Percentiles rank a stretch among this genome's conserved stretches.
phyloP scores from a whole-genome alignment of 2,888 invertebrate genomes.

The Panorpa germanica region DNA sequence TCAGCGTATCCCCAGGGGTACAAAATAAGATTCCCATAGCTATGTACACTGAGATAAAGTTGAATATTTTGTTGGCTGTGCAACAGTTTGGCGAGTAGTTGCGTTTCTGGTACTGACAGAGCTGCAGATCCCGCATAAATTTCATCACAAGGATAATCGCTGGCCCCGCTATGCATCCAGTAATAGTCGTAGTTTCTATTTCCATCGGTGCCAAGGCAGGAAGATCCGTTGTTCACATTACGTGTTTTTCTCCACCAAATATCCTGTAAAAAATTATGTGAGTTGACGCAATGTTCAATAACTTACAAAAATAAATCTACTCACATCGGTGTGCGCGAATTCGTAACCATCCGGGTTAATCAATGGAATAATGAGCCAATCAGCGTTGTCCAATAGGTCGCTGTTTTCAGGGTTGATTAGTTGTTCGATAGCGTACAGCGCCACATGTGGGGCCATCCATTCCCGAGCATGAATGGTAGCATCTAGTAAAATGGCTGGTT shows the following conservation, averaged over 20 bases:
- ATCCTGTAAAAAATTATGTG: too few relatives aligned
- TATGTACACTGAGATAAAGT: constrained; percentile 49
- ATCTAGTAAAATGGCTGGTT: constrained; percentile 33
- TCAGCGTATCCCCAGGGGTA: constrained; percentile 40
- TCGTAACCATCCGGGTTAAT: constrained; percentile 58
- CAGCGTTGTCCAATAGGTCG: constrained; percentile 32
- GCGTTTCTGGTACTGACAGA: constrained; percentile 45
- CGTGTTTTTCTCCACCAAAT: constrained; percentile 45
- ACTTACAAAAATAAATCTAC: too few relatives aligned
- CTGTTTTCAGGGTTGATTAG: constrained; percentile 27
- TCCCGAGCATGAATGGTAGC: constrained; percentile 45
- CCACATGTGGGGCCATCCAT: constrained; percentile 42
- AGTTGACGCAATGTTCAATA: too few relatives aligned
- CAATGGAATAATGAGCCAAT: constrained; percentile 45
- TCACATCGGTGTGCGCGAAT: constrained; percentile 28
- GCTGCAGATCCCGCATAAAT: constrained; percentile 34
- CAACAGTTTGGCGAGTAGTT: too few relatives aligned
- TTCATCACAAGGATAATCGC: constrained; percentile 28
- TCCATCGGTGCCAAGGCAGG: constrained; percentile 36
- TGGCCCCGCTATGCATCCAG: constrained; percentile 26
- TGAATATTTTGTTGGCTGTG: too few relatives aligned
- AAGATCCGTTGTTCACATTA: constrained; percentile 16
- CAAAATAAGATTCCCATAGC: constrained; percentile 42
- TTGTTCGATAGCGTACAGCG: constrained; percentile 35
- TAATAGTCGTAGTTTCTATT: constrained; percentile 46